Base-by-base conservation (phyloP, 2,888 invertebrate genomes). In the Drosophila subquinaria region DNA sequence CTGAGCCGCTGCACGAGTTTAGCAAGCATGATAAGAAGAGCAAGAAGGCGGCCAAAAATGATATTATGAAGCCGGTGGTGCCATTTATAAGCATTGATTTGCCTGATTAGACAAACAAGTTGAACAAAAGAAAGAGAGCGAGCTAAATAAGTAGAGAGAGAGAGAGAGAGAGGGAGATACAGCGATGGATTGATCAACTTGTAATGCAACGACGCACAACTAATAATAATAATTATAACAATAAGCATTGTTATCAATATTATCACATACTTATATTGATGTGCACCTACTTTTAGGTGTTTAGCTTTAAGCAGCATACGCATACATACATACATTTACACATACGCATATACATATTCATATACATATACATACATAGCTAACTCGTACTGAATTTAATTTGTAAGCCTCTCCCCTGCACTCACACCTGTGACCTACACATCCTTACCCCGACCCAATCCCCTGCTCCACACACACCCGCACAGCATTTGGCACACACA, bases 31-130 rank as follows among this genome's bases (percentile, higher is more conserved):
- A 91, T 91, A 94, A 74, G 82, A 96, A 95, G 86, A 94, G 94
- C 60, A 94, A 95, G 77, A 96, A 95, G 91, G 94, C 94, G 81
- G 91, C 96, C 93, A 96, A 96, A 91, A 95, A 95, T 79, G 97
- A 97, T 93, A 94, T 95, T 67, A 93, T 96, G 92, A 97, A 97
- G 93, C 97, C 97, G 69, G 97, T 97, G 77, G 95, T 97, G 94
- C 97, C 97, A 90, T 96, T 97, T 79, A 95, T 97, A 65, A 96
- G 97, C 85, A 97, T 98, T 93, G 97, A 98, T 92, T 96, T 97
- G 95, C 98, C 98, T 40, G 98, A 98, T 94, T 97, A 68, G 50
- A 59, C n/a, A n/a, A 17, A 20, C 38, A 50, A 40, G 8, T 43
- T 9, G 20, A 42, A 30, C 42, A 27, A 2, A 5, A 17, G 17